phyloP scores from a whole-genome alignment of 2,797 vertebrate species.

The Echiichthys vipera region DNA sequence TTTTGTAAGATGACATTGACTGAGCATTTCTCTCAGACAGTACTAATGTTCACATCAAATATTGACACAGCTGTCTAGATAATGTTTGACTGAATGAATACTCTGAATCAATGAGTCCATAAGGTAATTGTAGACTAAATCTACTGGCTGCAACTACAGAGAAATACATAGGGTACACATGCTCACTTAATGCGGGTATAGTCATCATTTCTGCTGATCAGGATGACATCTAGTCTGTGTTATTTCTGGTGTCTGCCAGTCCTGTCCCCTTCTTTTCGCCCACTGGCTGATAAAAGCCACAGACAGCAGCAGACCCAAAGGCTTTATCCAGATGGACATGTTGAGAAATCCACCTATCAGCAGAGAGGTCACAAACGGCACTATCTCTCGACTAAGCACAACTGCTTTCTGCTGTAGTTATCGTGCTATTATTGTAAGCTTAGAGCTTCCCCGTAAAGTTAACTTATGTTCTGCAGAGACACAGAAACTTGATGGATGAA shows the following conservation, averaged over 20 bases:
- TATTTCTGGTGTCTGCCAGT: slow-evolving; percentile 72
- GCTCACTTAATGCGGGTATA: slow-evolving; percentile 45
- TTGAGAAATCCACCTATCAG: slow-evolving; percentile 70
- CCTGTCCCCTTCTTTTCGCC: slow-evolving; percentile 66
- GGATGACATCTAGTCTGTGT: slow-evolving; percentile 75
- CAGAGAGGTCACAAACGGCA: slow-evolving; percentile 61
- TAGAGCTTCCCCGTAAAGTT: slow-evolving; percentile 26
- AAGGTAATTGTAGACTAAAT: slow-evolving; percentile 21
- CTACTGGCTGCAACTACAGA: slow-evolving; percentile 13
- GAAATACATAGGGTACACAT: slow-evolving; percentile 28
- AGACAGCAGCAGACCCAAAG: slow-evolving; percentile 51
- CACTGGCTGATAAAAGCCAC: slow-evolving; percentile 73
- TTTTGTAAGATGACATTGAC: slow-evolving; percentile 45
- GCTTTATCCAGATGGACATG: slow-evolving; percentile 65
- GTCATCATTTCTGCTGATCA: slow-evolving; percentile 69
- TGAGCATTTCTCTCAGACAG: slow-evolving; percentile 27
- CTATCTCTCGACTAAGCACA: slow-evolving; percentile 28
- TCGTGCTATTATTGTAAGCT: slow-evolving; percentile 42
- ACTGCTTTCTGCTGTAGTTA: slow-evolving; percentile 38
- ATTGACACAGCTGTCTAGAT: slow-evolving; percentile 68
- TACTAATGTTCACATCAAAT: slow-evolving; percentile 56
- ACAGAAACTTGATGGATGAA: slow-evolving; percentile 30
- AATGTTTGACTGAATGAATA: slow-evolving; percentile 2
- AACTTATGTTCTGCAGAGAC: slow-evolving; percentile 15
- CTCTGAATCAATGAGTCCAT: not conserved